These are phyloP conservation scores for Antrozous pallidus DNA, from an alignment of 2,797 vertebrate species.

Conservation along the genomic window DNA sequence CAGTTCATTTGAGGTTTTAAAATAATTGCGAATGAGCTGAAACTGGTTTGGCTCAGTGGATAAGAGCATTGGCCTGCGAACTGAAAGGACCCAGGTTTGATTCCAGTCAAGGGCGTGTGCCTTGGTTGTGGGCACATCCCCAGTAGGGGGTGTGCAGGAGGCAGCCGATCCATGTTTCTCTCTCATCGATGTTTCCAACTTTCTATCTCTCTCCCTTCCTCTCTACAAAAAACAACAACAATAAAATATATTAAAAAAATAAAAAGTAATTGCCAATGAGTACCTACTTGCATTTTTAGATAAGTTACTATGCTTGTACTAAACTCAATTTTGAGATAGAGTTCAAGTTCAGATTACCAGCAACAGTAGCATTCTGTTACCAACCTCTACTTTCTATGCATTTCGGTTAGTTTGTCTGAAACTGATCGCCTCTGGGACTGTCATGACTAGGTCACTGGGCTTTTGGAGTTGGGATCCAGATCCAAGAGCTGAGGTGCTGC, in stretches of 20 bases:
- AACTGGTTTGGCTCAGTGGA: too few species aligned
- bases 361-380: not conserved
- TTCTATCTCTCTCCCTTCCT: too few species aligned
- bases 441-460: not conserved
- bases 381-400: not conserved
- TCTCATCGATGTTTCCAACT: too few species aligned
- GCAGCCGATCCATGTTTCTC: too few species aligned
- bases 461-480: not conserved
- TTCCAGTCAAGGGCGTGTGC: too few species aligned
- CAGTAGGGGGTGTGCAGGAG: too few species aligned
- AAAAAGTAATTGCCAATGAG: not conserved
- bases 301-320: not conserved
- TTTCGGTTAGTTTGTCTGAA: conserved; percentile 1
- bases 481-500: not conserved
- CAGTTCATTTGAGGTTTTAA: not conserved
- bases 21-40: not conserved
- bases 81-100: too few species aligned
- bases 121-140: too few species aligned
- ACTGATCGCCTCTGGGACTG: not conserved
- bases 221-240: too few species aligned
- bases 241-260: too few species aligned
- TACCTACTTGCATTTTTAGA: not conserved
- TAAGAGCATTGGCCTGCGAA: too few species aligned
- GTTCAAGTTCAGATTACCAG: not conserved
- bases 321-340: not conserved